Conservation (phyloP, 1,140 invertebrate species). For the Drosophila ogumai region DNA sequence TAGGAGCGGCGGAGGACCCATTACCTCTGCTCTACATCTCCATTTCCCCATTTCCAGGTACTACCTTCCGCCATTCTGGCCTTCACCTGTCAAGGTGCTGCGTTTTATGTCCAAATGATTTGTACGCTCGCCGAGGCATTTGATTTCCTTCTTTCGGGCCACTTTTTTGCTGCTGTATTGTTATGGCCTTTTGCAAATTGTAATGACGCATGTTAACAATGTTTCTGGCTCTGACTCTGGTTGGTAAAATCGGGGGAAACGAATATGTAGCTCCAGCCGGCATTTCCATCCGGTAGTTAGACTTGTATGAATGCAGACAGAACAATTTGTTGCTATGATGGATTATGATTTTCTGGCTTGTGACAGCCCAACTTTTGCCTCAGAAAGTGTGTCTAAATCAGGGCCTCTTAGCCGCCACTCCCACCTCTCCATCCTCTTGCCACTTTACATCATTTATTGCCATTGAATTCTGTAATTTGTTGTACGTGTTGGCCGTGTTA, state of each 20-base stretch:
- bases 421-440: not conserved
- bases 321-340: slow-evolving; percentile 74
- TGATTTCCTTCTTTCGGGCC: slow-evolving; percentile 59
- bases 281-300: slow-evolving; percentile 28
- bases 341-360: slow-evolving; percentile 74
- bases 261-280: slow-evolving; percentile 15
- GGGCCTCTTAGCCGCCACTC: not conserved
- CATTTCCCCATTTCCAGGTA: slow-evolving; percentile 1
- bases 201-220: slow-evolving; percentile 85
- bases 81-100: slow-evolving; percentile 72
- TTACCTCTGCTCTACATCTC: slow-evolving; percentile 18
- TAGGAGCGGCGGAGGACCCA: slow-evolving; percentile 27
- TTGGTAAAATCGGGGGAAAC: not conserved
- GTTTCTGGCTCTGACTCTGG: slow-evolving; percentile 41
- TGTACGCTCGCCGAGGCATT: slow-evolving; percentile 70
- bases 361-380: slow-evolving; percentile 64
- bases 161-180: slow-evolving; percentile 47
- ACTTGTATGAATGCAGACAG: slow-evolving; percentile 49
- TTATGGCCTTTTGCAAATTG: slow-evolving; percentile 79
- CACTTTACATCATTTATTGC: slow-evolving; percentile 68
- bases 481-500: slow-evolving; percentile 47
- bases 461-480: slow-evolving; percentile 72
- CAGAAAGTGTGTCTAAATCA: slow-evolving; percentile 23
- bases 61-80: slow-evolving; percentile 2
- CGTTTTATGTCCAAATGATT: slow-evolving; percentile 81